Evolutionary conservation across 2,888 invertebrate species (phyloP), one percentile per base, ranked within the genome.

Genomic region (Zaprionus obscuricornis): DNA sequence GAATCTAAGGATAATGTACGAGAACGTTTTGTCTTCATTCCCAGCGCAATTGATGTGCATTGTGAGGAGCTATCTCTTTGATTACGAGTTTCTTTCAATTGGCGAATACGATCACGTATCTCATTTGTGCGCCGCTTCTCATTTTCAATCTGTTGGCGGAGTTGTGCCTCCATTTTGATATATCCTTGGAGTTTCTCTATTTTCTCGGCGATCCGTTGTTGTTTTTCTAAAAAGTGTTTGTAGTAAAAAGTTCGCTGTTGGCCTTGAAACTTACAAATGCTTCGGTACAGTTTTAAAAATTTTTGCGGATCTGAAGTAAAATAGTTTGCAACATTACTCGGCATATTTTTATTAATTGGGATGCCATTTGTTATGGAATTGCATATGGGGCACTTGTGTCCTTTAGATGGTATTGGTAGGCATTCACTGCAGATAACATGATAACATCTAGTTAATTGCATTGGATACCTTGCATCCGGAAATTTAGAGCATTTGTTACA

Each of bases 341-440:
- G 65, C 68, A 78, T 60, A 6, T 66, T 16, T 2, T 13, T 18
- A 8, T 36, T 39, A 16, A 78, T 67, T 6, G 17, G n/a, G 0
- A 57, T 7, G 2, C 54, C 33, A 4, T 40, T 26, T 7, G 63
- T 29, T 0, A 13, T 18, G 2, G 3, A 14, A 7, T 47, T 34
- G 29, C 78, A 78, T 6, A 78, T 10, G 3, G 65, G 58, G 11
- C 85, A 78, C 2, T 42, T 51, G 3, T 34, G 36, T 2, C 6
- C 8, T 16, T 24, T 11, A 2, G 51, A 0, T 1, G 36, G 10
- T n/a, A 36, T 39, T 1, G 22, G 14, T 3, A 36, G 3, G 33
- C 78, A 78, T 6, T 2, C 13, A 5, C 0, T 16, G 18, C 78
- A 78, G 6, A 82, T 5, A 8, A 78, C 36, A 4, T 78, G 78